Evolutionary conservation across 2,888 invertebrate genomes (phyloP), one percentile per base, ranked within the genome.

Genomic region (Morpho achilles): DNA sequence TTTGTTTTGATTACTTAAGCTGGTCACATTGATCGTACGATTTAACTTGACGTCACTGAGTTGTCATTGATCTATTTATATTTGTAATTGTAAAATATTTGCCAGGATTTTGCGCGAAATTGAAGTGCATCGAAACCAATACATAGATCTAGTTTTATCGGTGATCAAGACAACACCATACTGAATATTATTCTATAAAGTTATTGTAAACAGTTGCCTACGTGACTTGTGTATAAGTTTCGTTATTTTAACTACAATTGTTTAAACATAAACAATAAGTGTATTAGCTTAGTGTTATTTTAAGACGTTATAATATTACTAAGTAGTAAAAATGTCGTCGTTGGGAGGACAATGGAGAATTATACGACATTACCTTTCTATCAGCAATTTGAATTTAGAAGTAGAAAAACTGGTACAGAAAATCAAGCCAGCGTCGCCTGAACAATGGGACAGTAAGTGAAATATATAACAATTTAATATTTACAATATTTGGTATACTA

Each of bases 391-490:
- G 60, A 79, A 83, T 51, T 56, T 80, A 0, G 89, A 89, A 70
- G 77, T 85, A 7, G 88, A 90, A 48, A 87, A 86, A 70, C 67
- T 88, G 61, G 70, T 85, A 50, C 86, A 82, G 65, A 84, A 80
- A 68, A 66, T 86, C 9, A 82, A 81, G 59, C 84, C 85, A 6
- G 75, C 74, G 0, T 69, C 82, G 1, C 82, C 87, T 0, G 84
- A 84, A 49, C 87, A 86, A 68, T 88, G 88, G 87, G 87, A 87
- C 60, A 79, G 90, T 90, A 69, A 81, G 89, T 82, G 66, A 5
- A 32, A 5, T 32, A 32, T 5, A 32, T 32, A 3, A 32, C 32
- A 32, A 32, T 32, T 5, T 32, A 32, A 32, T 32, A 32, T 32
- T 32, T 32, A 32, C 5, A 32, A 32, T 32, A 32, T 32, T 32